phyloP scores from a whole-genome alignment of 2,888 invertebrate species.

The Drosophila quinaria region DNA sequence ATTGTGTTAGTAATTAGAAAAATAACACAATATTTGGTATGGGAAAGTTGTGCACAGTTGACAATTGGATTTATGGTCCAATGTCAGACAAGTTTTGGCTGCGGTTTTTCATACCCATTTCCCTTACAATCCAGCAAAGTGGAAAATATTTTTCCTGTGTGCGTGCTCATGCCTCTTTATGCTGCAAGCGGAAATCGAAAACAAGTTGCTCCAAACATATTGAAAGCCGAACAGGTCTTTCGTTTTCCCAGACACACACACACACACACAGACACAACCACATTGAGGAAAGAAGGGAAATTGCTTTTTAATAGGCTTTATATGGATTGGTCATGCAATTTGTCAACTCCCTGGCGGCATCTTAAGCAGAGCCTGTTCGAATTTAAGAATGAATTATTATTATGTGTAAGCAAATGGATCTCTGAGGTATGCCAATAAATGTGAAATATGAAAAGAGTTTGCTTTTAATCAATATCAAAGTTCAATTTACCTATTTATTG shows the following conservation, averaged over 20 bases:
- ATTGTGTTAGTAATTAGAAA: slow-evolving; percentile 66
- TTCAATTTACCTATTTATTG: slow-evolving; percentile 14
- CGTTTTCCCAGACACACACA: slow-evolving; percentile 8
- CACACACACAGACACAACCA: slow-evolving; percentile 4
- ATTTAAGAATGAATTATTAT: slow-evolving; percentile 36
- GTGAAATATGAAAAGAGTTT: slow-evolving; percentile 17
- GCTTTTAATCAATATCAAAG: slow-evolving; percentile 16
- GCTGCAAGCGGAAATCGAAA: slow-evolving; percentile 73
- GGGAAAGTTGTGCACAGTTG: slow-evolving; percentile 49
- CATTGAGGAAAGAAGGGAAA: slow-evolving; percentile 36
- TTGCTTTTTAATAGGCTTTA: slow-evolving; percentile 61
- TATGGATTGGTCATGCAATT: slow-evolving; percentile 40
- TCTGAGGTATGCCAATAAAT: slow-evolving; percentile 9
- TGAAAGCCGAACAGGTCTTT: slow-evolving; percentile 48
- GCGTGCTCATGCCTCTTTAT: slow-evolving; percentile 26
- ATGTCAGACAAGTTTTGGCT: slow-evolving; percentile 34
- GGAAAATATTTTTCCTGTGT: slow-evolving; percentile 11
- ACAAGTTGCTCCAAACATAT: slow-evolving; percentile 66
- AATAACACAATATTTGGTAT: slow-evolving; percentile 36
- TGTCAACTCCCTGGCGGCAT: slow-evolving; percentile 41
- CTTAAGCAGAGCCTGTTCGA: slow-evolving; percentile 37
- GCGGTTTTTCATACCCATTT: slow-evolving; percentile 16
- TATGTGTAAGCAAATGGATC: slow-evolving; percentile 25
- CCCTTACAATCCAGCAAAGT: not conserved
- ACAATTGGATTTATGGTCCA: slow-evolving; percentile 72